Base-by-base conservation (phyloP, 1,140 invertebrate species). In the Scaptomyza graminum region DNA sequence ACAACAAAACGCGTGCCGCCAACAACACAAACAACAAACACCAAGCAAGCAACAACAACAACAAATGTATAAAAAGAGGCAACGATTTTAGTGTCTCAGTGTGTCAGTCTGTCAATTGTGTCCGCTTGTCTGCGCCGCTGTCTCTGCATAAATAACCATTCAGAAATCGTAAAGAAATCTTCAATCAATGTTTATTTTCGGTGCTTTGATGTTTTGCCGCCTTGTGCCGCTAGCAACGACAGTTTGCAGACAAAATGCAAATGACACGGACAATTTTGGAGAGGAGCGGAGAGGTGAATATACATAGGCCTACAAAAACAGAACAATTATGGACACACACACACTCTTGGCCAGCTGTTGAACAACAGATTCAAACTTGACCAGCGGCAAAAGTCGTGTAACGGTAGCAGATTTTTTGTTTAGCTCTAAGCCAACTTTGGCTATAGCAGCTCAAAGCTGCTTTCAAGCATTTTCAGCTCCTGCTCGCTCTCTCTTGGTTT, bases 131-230 rank as follows among this genome's bases (percentile, higher is more conserved):
- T 72, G 62, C 49, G 62, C 39, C 69, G 59, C 39, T 79, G 83
- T 76, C 84, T 88, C 79, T 75, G 83, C 83, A 88, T 88, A 88
- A 88, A 88, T 88, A 88, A 88, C 83, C 83, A 88, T 88, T 88
- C 83, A 88, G 79, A 88, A 88, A 88, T 88, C 83, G 83, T 88
- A 88, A 89, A 88, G 84, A 88, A 88, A 88, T 88, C 83, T 88
- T 88, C 83, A 88, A 88, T 88, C 83, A 88, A 88, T 88, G 84
- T 88, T 79, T 88, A 83, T 88, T 81, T 87, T 79, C 31, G 31
- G 83, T 12, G 82, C 82, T 76, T 85, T 85, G 81, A 85, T 73
- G 75, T 82, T 76, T 55, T 44, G 83, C 84, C 84, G 71, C 67
- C 62, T 54, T 41, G 61, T 13, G 78, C 77, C 65, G 77, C 74